Evolutionary conservation across 2,113 vertebrate genomes (phyloP).

Genomic region (Oplegnathus fasciatus): DNA sequence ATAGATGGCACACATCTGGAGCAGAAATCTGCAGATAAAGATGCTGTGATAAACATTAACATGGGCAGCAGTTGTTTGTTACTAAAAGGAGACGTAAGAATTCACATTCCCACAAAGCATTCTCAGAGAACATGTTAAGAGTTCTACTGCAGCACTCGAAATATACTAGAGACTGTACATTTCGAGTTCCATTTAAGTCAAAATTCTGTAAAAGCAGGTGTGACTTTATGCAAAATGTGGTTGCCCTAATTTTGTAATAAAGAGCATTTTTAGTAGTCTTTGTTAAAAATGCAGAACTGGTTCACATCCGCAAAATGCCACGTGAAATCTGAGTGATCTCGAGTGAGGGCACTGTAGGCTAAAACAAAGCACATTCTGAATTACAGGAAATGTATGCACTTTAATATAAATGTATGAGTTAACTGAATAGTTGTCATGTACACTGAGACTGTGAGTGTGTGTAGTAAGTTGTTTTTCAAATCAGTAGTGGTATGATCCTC

Average conservation of each 20-base stretch:
- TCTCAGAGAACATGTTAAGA: neutral
- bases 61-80: constrained; percentile 17
- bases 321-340: neutral
- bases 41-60: neutral
- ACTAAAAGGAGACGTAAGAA: neutral
- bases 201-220: neutral
- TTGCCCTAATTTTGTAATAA: neutral
- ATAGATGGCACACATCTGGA: neutral
- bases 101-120: neutral
- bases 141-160: neutral
- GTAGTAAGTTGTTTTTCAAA: neutral
- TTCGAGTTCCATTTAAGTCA: neutral
- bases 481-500: neutral
- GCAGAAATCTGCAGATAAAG: constrained; percentile 12
- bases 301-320: neutral
- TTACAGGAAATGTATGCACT: neutral
- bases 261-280: neutral
- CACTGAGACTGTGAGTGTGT: neutral
- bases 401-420: neutral
- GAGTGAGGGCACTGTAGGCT: neutral
- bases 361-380: neutral
- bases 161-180: too few species aligned
- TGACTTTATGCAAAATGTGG: neutral
- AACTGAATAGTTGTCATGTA: neutral
- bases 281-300: neutral